A percentile compares a stretch with the other conserved stretches of the same genome.
These are phyloP conservation scores for Camelus bactrianus DNA, from an alignment of 2,113 vertebrate species.

Conservation along the genomic window DNA sequence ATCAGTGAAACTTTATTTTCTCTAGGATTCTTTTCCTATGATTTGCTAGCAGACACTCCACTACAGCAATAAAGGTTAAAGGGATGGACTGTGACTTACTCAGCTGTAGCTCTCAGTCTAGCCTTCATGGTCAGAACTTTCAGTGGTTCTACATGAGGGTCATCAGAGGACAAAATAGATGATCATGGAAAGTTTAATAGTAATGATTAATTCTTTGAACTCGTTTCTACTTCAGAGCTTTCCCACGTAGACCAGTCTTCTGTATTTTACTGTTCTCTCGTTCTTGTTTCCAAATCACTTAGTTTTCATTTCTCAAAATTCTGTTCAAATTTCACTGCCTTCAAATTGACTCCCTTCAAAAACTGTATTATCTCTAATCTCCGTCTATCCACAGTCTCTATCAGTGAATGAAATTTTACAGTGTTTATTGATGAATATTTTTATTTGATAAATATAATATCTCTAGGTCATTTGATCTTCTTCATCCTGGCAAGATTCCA, in stretches of 20 bases:
- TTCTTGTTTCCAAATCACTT: neutral
- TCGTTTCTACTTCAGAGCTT: slow-evolving; percentile 14
- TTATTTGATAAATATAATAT: neutral
- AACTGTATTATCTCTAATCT: neutral
- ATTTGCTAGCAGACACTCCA: neutral
- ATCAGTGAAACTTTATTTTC: neutral
- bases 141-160: neutral
- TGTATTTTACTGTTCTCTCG: neutral
- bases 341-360: neutral
- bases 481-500: neutral
- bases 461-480: neutral
- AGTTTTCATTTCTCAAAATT: neutral
- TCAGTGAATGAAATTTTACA: neutral
- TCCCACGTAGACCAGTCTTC: neutral
- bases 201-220: slow-evolving; percentile 25
- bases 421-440: neutral
- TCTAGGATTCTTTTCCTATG: neutral
- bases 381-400: neutral
- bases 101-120: neutral
- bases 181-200: neutral
- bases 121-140: neutral
- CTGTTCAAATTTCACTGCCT: neutral
- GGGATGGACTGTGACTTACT: neutral
- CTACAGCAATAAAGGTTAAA: neutral
- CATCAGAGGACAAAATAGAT: neutral